Percentiles rank a stretch among this genome's conserved stretches.
Conservation (phyloP, 2,797 vertebrate species). For the Thalassophryne amazonica region DNA sequence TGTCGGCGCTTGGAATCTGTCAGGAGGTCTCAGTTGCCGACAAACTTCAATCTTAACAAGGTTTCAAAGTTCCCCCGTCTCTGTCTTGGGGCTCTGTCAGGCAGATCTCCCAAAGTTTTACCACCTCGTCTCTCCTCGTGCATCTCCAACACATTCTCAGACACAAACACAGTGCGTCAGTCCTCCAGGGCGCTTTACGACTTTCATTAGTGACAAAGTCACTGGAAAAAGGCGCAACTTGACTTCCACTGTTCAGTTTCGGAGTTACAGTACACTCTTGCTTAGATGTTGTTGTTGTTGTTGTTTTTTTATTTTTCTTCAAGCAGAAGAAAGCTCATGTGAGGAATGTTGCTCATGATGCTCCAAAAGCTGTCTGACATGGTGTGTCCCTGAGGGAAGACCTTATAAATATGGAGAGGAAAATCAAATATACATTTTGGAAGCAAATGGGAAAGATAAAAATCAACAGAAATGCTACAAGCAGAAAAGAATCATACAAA, state of each 20-base stretch:
- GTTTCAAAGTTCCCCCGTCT: constrained; percentile 61
- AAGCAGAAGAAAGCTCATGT: constrained; percentile 53
- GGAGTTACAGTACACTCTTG: constrained; percentile 58
- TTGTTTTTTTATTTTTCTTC: constrained; percentile 35
- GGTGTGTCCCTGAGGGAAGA: constrained; percentile 42
- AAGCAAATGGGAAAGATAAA: constrained; percentile 62
- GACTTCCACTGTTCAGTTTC: constrained; percentile 60
- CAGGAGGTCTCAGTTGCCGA: constrained; percentile 74
- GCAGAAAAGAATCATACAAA: constrained; percentile 35
- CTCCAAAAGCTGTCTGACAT: constrained; percentile 64
- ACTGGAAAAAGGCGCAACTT: constrained; percentile 67
- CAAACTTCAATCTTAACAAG: constrained; percentile 75
- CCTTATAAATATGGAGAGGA: constrained; percentile 65
- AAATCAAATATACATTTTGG: constrained; percentile 63
- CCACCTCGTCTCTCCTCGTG: constrained; percentile 57
- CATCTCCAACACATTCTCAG: constrained; percentile 61
- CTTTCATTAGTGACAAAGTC: constrained; percentile 81
- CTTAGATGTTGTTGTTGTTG: constrained; percentile 49
- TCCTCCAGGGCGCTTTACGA: constrained; percentile 75
- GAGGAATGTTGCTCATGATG: constrained; percentile 58
- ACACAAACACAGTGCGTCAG: constrained; percentile 73
- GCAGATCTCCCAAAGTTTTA: constrained; percentile 76
- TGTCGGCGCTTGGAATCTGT: constrained; percentile 74
- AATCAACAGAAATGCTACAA: constrained; percentile 48
- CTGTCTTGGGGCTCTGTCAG: constrained; percentile 71